Conservation (phyloP, 2,797 vertebrate genomes). For the Discoglossus pictus region DNA sequence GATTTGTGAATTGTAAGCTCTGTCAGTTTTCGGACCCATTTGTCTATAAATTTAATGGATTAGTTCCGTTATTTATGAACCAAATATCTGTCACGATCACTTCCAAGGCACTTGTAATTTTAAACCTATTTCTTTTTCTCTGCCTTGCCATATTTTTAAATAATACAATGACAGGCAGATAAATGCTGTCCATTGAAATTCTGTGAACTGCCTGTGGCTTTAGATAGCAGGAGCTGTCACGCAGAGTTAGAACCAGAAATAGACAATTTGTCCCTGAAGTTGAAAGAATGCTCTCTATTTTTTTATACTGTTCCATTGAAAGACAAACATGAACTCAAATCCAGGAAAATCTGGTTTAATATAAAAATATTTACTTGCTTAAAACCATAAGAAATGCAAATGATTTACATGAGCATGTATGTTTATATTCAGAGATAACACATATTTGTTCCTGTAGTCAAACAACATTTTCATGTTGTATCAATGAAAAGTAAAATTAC, state of each 20-base stretch:
- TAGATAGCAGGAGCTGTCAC: constrained; percentile 53
- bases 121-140: constrained; percentile 11
- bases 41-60: constrained; percentile 32
- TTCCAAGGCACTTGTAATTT: constrained; percentile 13
- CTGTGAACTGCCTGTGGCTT: constrained; percentile 47
- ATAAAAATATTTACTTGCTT: constrained; percentile 31
- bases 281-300: constrained; percentile 14
- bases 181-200: constrained; percentile 46
- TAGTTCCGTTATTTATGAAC: constrained; percentile 27
- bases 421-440: constrained; percentile 14
- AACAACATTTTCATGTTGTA: constrained; percentile 16
- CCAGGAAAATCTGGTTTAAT: constrained; percentile 26
- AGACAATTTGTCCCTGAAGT: constrained; percentile 32
- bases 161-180: constrained; percentile 44
- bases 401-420: constrained; percentile 3
- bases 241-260: constrained; percentile 50
- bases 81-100: constrained; percentile 39
- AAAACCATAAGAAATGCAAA: constrained; percentile 24
- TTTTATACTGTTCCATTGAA: constrained; percentile 24
- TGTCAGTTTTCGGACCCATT: background rate
- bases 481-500: constrained; percentile 27
- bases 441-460: constrained; percentile 19
- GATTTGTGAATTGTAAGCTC: no score
- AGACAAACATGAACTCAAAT: constrained; percentile 25
- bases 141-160: constrained; percentile 40